phyloP scores from a whole-genome alignment of 53 echinoderm and acorn worm species.

The Actinopyga echinites region DNA sequence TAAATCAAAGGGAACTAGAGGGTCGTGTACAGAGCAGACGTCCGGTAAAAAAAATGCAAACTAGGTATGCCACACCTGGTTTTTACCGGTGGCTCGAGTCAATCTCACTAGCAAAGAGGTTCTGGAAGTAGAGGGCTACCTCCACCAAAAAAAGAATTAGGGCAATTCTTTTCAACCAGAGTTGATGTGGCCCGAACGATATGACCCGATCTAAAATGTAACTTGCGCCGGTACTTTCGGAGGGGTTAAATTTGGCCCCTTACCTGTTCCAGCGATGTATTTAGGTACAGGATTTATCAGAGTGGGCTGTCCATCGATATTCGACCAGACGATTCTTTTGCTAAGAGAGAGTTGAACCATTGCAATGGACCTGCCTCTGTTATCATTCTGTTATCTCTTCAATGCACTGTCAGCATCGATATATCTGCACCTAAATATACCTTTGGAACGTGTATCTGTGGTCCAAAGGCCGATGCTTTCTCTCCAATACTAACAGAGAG shows the following conservation, averaged over 20 bases:
- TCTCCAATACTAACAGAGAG: slow-evolving; percentile 64
- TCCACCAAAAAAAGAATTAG: slow-evolving; percentile 93
- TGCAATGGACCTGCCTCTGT: slow-evolving; percentile 59
- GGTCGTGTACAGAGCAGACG: too few relatives aligned
- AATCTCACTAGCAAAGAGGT: slow-evolving; percentile 47
- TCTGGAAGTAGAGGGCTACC: slow-evolving; percentile 39
- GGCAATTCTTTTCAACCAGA: slow-evolving; percentile 69
- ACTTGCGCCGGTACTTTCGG: slow-evolving; percentile 75
- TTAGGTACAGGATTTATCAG: slow-evolving; percentile 67
- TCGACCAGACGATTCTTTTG: slow-evolving; percentile 59
- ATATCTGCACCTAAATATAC: slow-evolving; percentile 42
- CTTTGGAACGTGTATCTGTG: slow-evolving; percentile 63
- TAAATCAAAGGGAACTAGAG: too few relatives aligned
- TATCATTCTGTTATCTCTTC: slow-evolving; percentile 10
- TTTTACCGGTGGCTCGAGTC: slow-evolving; percentile 66
- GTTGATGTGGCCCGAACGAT: slow-evolving; percentile 79
- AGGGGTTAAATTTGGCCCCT: slow-evolving; percentile 23
- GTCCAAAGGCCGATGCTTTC: slow-evolving; percentile 72
- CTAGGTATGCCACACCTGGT: slow-evolving; percentile 57
- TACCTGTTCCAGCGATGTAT: slow-evolving; percentile 57
- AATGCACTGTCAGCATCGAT: slow-evolving; percentile 47
- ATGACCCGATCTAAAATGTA: slow-evolving; percentile 18
- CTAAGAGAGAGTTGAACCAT: slow-evolving; percentile 18
- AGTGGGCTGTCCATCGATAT: slow-evolving; percentile 58
- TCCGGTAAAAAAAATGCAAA: too few relatives aligned